Evolutionary conservation across 2,888 invertebrate genomes (phyloP).

Genomic region (Lingula anatina): DNA sequence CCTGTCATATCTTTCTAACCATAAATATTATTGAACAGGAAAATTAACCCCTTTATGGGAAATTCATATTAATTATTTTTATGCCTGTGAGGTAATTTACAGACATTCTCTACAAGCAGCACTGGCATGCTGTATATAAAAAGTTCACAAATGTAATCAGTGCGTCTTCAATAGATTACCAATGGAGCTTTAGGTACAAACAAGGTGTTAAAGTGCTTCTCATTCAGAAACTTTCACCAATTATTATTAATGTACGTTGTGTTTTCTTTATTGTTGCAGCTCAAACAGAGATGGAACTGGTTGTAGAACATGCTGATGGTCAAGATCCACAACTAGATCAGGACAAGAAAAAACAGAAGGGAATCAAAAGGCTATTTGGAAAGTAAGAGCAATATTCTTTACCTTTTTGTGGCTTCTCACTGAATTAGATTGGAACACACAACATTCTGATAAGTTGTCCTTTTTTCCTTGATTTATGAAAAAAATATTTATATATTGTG

Average conservation of each 20-base stretch:
- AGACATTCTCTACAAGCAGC: too few relatives aligned
- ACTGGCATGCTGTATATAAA: too few relatives aligned
- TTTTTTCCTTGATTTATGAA: background rate
- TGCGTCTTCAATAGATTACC: too few relatives aligned
- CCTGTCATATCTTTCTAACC: too few relatives aligned
- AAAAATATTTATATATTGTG: background rate
- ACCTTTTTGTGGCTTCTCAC: background rate
- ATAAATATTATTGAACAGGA: too few relatives aligned
- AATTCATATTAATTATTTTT: too few relatives aligned
- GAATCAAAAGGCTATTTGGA: slow-evolving; percentile 66
- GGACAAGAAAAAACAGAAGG: slow-evolving; percentile 56
- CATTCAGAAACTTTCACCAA: too few relatives aligned
- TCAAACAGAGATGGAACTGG: slow-evolving; percentile 38
- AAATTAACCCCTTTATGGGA: too few relatives aligned
- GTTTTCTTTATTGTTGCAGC: slow-evolving; percentile 26
- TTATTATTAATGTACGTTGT: background rate
- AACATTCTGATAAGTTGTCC: background rate
- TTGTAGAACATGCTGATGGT: slow-evolving; percentile 36
- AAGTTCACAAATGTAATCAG: too few relatives aligned
- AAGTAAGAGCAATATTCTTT: slow-evolving; percentile 38
- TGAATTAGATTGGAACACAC: background rate
- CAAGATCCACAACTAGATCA: slow-evolving; percentile 12
- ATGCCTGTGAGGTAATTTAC: too few relatives aligned
- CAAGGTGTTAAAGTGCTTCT: too few relatives aligned
- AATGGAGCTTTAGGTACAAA: too few relatives aligned